Conservation (phyloP, 35 echinoderm and acorn worm species). For the Amphiura filiformis region DNA sequence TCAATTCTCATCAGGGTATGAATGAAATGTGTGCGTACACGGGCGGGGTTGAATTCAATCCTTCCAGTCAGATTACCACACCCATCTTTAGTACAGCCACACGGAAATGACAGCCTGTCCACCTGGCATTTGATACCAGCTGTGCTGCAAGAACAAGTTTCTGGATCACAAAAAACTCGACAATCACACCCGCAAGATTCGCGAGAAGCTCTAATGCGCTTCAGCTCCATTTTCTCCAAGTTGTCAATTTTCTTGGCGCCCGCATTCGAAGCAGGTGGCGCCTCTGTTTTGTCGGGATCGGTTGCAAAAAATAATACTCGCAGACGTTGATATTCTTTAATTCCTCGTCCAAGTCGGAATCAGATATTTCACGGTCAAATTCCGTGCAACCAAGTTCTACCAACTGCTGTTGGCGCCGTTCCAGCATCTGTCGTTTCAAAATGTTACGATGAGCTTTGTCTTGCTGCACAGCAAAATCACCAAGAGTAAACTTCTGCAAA, state of each 20-base stretch:
- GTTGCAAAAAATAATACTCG: conserved; percentile 98
- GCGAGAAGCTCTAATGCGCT: conserved; percentile 78
- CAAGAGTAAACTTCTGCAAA: conserved; percentile 54
- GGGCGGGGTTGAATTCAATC: conserved; percentile 93
- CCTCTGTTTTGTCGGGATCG: conserved; percentile 87
- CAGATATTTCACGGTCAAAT: conserved; percentile 47
- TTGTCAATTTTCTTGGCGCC: conserved; percentile 94
- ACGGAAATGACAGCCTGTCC: conserved; percentile 88
- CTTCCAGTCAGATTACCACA: conserved; percentile 72
- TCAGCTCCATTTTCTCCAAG: conserved; percentile 88
- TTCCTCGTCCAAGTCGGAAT: conserved; percentile 79
- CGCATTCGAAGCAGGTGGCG: conserved; percentile 56
- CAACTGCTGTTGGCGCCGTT: conserved; percentile 68
- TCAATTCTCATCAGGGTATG: conserved; percentile 85
- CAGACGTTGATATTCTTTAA: conserved; percentile 72
- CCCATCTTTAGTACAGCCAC: conserved; percentile 89
- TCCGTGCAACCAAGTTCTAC: conserved; percentile 29
- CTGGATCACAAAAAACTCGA: conserved; percentile 72
- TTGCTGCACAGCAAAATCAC: conserved; percentile 66
- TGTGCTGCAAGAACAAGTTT: conserved; percentile 74
- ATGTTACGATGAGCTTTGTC: conserved; percentile 66
- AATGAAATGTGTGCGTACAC: conserved; percentile 89
- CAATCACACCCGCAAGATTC: conserved; percentile 97
- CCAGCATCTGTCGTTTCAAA: conserved; percentile 65
- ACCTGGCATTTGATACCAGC: conserved; percentile 98